These are phyloP conservation scores for Eudemis profundana DNA, from an alignment of 2,888 invertebrate genomes.

Conservation along the genomic window DNA sequence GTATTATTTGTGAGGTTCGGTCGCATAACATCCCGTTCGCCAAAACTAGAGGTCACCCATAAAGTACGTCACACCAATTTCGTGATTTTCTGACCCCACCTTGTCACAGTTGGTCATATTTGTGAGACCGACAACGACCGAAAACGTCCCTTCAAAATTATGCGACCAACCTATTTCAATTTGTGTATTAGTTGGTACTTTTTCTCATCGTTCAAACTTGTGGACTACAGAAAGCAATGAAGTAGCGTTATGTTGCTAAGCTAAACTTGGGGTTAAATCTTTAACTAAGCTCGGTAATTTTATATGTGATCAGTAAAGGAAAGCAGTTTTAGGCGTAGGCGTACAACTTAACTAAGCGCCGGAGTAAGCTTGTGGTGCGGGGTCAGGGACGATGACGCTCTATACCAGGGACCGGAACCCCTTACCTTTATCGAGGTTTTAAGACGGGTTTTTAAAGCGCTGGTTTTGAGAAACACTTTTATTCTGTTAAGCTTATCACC, in stretches of 20 bases:
- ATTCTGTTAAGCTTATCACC: no score
- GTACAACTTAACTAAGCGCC: background rate
- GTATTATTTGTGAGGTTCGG: slow-evolving; percentile 38
- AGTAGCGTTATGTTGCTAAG: slow-evolving; percentile 56
- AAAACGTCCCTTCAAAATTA: background rate
- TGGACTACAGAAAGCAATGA: slow-evolving; percentile 68
- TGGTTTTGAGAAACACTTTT: no score
- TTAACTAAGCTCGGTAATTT: slow-evolving; percentile 1
- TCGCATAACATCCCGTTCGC: background rate
- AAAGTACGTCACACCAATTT: no score
- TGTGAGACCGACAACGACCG: background rate
- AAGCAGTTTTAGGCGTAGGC: no score
- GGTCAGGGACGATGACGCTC: no score
- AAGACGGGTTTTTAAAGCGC: no score
- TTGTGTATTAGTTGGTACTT: slow-evolving; percentile 38
- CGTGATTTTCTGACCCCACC: no score
- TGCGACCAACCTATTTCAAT: background rate
- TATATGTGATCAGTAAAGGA: background rate
- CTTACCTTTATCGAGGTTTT: no score
- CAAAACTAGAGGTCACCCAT: no score
- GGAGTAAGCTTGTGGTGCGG: no score
- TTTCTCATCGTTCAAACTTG: slow-evolving; percentile 52
- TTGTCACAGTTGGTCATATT: no score
- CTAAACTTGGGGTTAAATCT: slow-evolving; percentile 7
- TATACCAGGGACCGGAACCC: no score